A percentile compares a stretch with the other conserved stretches of the same genome.
Evolutionary conservation across 2,797 vertebrate species (phyloP).

Genomic region (Anniella stebbinsi): DNA sequence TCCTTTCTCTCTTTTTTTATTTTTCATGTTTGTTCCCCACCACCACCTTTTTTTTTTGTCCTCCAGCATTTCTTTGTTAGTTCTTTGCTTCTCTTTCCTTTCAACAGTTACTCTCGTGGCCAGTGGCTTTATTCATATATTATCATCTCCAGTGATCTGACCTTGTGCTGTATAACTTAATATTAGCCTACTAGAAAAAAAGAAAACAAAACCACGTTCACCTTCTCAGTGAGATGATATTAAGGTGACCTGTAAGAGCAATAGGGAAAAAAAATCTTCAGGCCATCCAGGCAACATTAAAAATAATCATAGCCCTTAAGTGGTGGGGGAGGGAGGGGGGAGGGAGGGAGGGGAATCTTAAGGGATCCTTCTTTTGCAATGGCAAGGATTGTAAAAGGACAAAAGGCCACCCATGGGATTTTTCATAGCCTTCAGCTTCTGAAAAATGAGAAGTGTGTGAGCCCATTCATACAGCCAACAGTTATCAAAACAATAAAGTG

Average conservation of each 20-base stretch:
- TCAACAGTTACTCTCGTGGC: slow-evolving; percentile 71
- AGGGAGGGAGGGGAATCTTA: slow-evolving; percentile 50
- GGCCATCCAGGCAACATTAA: slow-evolving; percentile 79
- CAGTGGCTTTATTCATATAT: slow-evolving; percentile 79
- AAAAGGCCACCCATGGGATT: slow-evolving; percentile 62
- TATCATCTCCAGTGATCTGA: slow-evolving; percentile 75
- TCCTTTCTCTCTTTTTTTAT: slow-evolving; percentile 50
- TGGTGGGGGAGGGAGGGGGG: slow-evolving; percentile 38
- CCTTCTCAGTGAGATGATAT: slow-evolving; percentile 74
- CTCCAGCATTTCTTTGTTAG: slow-evolving; percentile 26
- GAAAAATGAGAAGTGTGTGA: slow-evolving; percentile 63
- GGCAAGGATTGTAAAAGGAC: slow-evolving; percentile 68
- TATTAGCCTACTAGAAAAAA: slow-evolving; percentile 73
- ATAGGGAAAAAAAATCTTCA: slow-evolving; percentile 76
- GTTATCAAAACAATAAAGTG: slow-evolving; percentile 77
- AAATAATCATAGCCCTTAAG: slow-evolving; percentile 77
- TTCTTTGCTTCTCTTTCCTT: slow-evolving; percentile 30
- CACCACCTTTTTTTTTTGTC: neutral
- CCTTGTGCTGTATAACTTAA: slow-evolving; percentile 79
- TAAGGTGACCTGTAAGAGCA: slow-evolving; percentile 79
- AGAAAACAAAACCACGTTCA: slow-evolving; percentile 26
- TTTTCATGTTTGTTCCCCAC: slow-evolving; percentile 38
- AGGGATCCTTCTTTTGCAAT: slow-evolving; percentile 69
- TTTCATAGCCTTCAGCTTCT: slow-evolving; percentile 59
- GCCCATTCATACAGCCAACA: slow-evolving; percentile 71